Evolutionary conservation across 2,888 invertebrate species (phyloP).

Genomic region (Nephrotoma flavescens): DNA sequence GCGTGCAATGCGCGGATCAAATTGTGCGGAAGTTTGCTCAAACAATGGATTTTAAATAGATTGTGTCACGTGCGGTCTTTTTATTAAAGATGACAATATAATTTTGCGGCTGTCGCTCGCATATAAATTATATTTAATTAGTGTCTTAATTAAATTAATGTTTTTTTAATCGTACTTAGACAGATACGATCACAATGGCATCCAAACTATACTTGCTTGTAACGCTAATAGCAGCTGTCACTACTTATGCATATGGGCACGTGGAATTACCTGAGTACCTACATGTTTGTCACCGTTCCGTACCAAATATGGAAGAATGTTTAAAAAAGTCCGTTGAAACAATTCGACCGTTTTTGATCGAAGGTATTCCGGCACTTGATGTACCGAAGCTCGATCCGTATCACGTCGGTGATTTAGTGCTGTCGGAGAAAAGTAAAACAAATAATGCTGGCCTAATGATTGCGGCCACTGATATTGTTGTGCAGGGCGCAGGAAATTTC

Average conservation of each 20-base stretch:
- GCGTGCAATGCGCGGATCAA: too few species aligned
- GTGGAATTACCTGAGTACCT: neutral
- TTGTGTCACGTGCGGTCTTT: neutral
- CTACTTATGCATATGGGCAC: neutral
- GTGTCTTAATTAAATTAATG: neutral
- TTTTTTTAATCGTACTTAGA: neutral
- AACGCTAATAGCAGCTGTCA: neutral
- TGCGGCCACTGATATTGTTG: constrained; percentile 8
- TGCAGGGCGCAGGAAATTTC: constrained; percentile 8
- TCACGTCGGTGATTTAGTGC: constrained; percentile 8
- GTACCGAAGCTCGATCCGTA: constrained; percentile 48
- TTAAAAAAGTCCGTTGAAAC: constrained; percentile 39
- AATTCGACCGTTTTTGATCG: constrained; percentile 36
- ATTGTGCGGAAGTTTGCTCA: neutral
- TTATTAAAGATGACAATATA: neutral
- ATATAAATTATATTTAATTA: neutral
- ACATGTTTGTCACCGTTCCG: constrained; percentile 42
- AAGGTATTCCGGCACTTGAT: constrained; percentile 44
- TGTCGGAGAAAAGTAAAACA: constrained; percentile 6
- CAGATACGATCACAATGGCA: neutral
- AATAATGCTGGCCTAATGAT: constrained; percentile 6
- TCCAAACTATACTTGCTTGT: neutral
- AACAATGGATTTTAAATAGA: neutral
- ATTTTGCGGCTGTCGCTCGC: neutral
- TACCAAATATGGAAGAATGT: constrained; percentile 42